A percentile compares a stretch with the other conserved stretches of the same genome.
Evolutionary conservation across 2,888 invertebrate species (phyloP).

Genomic region (Liopterus haemorrhoidalis): DNA sequence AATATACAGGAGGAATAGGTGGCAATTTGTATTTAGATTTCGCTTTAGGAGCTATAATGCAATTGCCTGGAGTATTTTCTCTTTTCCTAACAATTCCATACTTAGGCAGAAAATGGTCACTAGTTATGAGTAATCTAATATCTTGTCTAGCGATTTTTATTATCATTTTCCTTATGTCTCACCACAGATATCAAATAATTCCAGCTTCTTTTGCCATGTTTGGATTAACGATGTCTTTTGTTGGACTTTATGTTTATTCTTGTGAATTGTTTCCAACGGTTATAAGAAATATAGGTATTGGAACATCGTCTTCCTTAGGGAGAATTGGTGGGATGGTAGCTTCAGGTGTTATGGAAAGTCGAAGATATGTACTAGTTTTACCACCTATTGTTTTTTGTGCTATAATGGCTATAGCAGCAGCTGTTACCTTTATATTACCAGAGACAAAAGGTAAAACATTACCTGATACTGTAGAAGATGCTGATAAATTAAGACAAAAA

Average conservation of each 20-base stretch:
- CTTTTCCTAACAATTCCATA: constrained; percentile 56
- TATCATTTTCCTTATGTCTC: constrained; percentile 50
- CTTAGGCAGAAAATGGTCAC: constrained; percentile 56
- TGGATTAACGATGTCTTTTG: too few relatives aligned
- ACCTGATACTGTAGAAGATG: constrained; percentile 60
- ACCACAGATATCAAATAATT: constrained; percentile 49
- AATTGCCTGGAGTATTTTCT: constrained; percentile 57
- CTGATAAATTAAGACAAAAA: constrained; percentile 7
- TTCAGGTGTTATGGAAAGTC: constrained; percentile 63
- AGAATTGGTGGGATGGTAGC: constrained; percentile 73
- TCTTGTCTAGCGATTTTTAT: constrained; percentile 56
- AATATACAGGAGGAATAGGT: constrained; percentile 66
- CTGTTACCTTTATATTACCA: constrained; percentile 58
- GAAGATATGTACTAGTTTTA: constrained; percentile 49
- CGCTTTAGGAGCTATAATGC: constrained; percentile 62
- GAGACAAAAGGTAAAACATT: constrained; percentile 64
- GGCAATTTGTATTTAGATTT: constrained; percentile 73
- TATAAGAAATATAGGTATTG: constrained; percentile 72
- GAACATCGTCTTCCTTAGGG: constrained; percentile 70
- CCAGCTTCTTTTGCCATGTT: constrained; percentile 66
- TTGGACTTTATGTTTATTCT: too few relatives aligned
- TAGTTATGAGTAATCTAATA: constrained; percentile 54
- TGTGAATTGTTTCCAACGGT: constrained; percentile 76
- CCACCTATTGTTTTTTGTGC: constrained; percentile 63
- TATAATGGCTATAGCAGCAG: constrained; percentile 56